These are phyloP conservation scores for Heliconius aoede DNA, from an alignment of 2,888 invertebrate species.

Conservation along the genomic window DNA sequence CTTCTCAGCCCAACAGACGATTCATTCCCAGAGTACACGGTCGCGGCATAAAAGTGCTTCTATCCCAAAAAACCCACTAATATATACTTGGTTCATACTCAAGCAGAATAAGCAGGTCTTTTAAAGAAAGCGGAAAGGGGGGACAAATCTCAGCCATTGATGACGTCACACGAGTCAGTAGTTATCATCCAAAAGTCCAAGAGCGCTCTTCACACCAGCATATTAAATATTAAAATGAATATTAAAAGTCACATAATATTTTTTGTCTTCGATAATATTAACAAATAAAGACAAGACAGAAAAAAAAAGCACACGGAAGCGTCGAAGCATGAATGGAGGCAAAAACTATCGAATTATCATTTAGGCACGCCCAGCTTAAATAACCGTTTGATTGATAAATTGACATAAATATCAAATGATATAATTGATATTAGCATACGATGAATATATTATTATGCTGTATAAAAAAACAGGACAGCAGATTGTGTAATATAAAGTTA, in stretches of 20 bases:
- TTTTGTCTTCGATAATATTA: background rate
- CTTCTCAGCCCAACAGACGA: too few species aligned
- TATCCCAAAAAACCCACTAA: background rate
- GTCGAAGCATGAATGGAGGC: constrained; percentile 30
- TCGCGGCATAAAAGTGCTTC: background rate
- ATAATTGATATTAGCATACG: constrained; percentile 21
- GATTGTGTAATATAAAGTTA: background rate
- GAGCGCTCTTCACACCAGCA: background rate
- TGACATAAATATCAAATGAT: constrained; percentile 32
- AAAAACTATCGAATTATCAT: constrained; percentile 39
- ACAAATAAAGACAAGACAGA: background rate
- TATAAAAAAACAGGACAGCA: constrained; percentile 10
- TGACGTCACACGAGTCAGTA: background rate
- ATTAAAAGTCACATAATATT: background rate
- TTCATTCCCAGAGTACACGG: too few species aligned
- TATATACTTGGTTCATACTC: background rate
- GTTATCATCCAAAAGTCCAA: background rate
- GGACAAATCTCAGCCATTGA: background rate
- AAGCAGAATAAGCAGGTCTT: background rate
- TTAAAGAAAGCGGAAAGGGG: background rate
- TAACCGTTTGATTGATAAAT: constrained; percentile 33
- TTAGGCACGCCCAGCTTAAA: constrained; percentile 35
- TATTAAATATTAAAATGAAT: background rate
- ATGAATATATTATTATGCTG: constrained; percentile 15
- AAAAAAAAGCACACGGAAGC: constrained; percentile 40